These are phyloP conservation scores for Patella pellucida DNA, from an alignment of 2,888 invertebrate genomes.

Conservation along the genomic window DNA sequence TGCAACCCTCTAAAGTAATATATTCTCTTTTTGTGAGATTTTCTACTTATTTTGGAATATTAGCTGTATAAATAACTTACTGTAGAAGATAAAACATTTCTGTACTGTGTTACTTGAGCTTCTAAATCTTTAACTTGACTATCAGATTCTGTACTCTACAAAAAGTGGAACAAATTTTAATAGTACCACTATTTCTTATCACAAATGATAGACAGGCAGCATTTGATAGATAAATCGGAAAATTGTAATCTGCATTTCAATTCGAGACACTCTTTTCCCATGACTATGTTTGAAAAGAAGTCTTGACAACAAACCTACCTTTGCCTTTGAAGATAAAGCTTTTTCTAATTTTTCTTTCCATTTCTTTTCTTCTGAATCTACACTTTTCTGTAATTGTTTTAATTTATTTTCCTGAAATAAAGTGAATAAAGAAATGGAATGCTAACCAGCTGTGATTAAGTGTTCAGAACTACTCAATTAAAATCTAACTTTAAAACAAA, in stretches of 20 bases:
- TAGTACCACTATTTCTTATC: background rate
- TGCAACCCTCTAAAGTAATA: too few relatives aligned
- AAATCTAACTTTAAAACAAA: too few relatives aligned
- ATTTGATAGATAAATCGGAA: too few relatives aligned
- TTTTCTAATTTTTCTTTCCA: slow-evolving; percentile 73
- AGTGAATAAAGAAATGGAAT: background rate
- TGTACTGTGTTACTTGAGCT: slow-evolving; percentile 33
- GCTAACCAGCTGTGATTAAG: too few relatives aligned
- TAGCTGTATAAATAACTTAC: slow-evolving; percentile 22
- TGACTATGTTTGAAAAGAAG: too few relatives aligned
- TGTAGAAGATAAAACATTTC: slow-evolving; percentile 30
- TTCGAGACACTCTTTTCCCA: too few relatives aligned
- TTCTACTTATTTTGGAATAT: too few relatives aligned
- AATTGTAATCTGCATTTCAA: too few relatives aligned
- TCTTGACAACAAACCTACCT: background rate
- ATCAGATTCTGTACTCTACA: slow-evolving; percentile 7
- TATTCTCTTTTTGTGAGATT: too few relatives aligned
- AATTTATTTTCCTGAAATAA: slow-evolving; percentile 79
- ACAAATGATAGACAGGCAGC: too few relatives aligned
- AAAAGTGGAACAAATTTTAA: background rate
- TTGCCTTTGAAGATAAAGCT: slow-evolving; percentile 12
- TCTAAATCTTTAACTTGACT: slow-evolving; percentile 17
- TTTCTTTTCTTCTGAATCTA: slow-evolving; percentile 81
- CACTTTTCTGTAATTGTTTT: slow-evolving; percentile 81
- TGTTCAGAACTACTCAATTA: too few relatives aligned